phyloP scores from a whole-genome alignment of 2,888 invertebrate genomes.

The Phaonia tiefii region DNA sequence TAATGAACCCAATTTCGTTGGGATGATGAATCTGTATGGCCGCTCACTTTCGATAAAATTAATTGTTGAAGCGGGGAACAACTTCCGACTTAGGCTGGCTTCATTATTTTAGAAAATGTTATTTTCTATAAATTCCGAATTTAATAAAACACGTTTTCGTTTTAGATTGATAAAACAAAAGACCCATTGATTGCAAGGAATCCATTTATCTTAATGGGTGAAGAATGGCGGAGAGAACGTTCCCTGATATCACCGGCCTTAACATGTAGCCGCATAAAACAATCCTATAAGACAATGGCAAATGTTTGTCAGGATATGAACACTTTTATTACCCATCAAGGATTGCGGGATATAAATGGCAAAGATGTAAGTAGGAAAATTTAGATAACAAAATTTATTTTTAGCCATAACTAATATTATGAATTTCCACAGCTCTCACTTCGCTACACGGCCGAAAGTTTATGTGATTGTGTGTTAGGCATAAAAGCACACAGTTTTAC shows the following conservation, averaged over 20 bases:
- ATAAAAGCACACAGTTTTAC: constrained; percentile 80
- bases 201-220: constrained; percentile 81
- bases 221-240: constrained; percentile 81
- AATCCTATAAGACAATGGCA: constrained; percentile 81
- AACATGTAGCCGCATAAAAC: constrained; percentile 81
- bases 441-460: constrained; percentile 80
- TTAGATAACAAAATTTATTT: background rate
- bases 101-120: no score
- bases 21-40: no score
- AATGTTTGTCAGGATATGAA: constrained; percentile 75
- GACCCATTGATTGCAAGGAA: constrained; percentile 81
- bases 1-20: no score
- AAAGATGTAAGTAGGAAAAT: constrained; percentile 79
- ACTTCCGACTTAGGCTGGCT: no score
- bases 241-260: constrained; percentile 81
- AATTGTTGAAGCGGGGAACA: no score
- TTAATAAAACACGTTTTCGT: no score
- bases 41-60: no score
- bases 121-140: no score
- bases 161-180: constrained; percentile 75
- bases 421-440: constrained; percentile 73
- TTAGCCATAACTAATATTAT: background rate
- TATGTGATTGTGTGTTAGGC: constrained; percentile 81
- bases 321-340: constrained; percentile 17
- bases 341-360: constrained; percentile 76